Evolutionary conservation across 2,888 invertebrate genomes (phyloP).

Genomic region (Tetranychus piercei): DNA sequence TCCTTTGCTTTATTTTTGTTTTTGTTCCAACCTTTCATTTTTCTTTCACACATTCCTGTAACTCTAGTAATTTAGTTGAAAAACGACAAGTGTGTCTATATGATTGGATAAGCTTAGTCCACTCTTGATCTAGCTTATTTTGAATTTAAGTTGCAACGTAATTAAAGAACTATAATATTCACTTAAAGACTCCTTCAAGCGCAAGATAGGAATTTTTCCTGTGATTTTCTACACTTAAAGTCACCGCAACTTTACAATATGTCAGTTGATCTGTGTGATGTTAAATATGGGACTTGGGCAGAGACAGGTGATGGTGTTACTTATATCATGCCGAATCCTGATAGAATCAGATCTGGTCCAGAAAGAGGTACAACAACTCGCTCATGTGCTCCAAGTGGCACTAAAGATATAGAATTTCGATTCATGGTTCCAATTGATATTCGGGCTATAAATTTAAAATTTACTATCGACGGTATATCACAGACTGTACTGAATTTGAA

Average conservation of each 20-base stretch:
- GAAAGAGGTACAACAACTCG: neutral
- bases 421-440: conserved; percentile 7
- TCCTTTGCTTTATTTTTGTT: too few species aligned
- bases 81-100: too few species aligned
- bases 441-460: neutral
- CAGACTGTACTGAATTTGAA: neutral
- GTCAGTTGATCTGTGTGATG: neutral
- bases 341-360: neutral
- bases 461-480: neutral
- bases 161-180: too few species aligned
- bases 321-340: neutral
- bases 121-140: too few species aligned
- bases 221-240: neutral
- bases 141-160: too few species aligned
- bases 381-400: neutral
- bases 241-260: neutral
- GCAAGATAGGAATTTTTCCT: too few species aligned
- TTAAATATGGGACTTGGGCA: neutral
- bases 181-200: too few species aligned
- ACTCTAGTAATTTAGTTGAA: too few species aligned
- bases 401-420: conserved; percentile 4
- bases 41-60: too few species aligned
- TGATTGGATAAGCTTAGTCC: too few species aligned
- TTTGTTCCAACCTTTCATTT: too few species aligned
- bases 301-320: neutral